A percentile compares a stretch with the other conserved stretches of the same genome.
Conservation (phyloP, 2,113 vertebrate species). For the Uropsilus gracilis region DNA sequence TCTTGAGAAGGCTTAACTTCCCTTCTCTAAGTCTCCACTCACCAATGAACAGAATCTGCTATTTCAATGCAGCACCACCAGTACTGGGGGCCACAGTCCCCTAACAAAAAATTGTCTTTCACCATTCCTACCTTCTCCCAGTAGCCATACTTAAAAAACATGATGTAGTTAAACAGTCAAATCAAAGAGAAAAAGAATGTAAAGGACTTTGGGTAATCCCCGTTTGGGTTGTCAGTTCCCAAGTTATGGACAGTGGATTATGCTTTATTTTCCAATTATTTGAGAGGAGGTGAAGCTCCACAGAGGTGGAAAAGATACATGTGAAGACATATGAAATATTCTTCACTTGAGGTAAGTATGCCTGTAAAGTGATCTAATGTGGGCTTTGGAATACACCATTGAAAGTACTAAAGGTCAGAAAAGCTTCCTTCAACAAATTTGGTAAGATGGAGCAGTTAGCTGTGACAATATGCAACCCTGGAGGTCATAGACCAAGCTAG, state of each 20-base stretch:
- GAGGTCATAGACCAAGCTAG: slow-evolving; percentile 82
- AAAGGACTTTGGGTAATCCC: slow-evolving; percentile 45
- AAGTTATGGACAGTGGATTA: slow-evolving; percentile 43
- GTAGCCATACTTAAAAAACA: not conserved
- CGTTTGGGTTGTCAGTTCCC: slow-evolving; percentile 55
- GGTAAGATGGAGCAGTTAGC: slow-evolving; percentile 81
- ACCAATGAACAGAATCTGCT: too few species aligned
- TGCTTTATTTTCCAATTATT: slow-evolving; percentile 43
- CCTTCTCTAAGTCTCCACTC: too few species aligned
- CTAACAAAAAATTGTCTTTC: not conserved
- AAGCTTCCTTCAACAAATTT: slow-evolving; percentile 82
- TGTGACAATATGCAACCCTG: slow-evolving; percentile 79
- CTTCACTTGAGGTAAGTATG: not conserved
- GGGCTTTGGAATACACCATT: slow-evolving; percentile 18
- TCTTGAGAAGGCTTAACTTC: too few species aligned
- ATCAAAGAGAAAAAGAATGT: slow-evolving; percentile 44
- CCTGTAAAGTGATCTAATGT: slow-evolving; percentile 50
- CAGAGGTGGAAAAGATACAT: not conserved
- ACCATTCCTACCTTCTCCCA: not conserved
- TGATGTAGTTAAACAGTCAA: slow-evolving; percentile 8
- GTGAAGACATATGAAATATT: slow-evolving; percentile 27
- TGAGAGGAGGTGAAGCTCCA: not conserved
- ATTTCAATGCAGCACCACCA: too few species aligned
- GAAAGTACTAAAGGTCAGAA: slow-evolving; percentile 78
- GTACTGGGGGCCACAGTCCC: too few species aligned